Evolutionary conservation across 1,140 invertebrate species (phyloP).

Genomic region (Cotesia vestalis): DNA sequence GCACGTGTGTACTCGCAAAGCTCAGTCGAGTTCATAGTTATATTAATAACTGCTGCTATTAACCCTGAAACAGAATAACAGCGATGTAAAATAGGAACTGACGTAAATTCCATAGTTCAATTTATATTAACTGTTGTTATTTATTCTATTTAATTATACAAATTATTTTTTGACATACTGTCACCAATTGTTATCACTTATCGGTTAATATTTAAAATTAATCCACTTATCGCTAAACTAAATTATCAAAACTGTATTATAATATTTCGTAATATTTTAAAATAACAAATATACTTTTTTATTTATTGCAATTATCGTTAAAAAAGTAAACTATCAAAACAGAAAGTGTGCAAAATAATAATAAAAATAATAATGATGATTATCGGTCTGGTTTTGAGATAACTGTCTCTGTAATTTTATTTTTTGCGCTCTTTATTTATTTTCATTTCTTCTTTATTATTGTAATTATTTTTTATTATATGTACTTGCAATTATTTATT

Average conservation of each 20-base stretch:
- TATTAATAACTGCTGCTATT: conserved; percentile 13
- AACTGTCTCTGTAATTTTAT: no score
- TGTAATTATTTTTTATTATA: conserved; percentile 26
- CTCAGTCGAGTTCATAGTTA: background rate
- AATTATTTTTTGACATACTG: background rate
- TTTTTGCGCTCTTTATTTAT: conserved; percentile 7
- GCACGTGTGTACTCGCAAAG: background rate
- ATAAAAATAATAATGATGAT: no score
- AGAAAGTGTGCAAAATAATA: no score
- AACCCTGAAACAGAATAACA: conserved; percentile 15
- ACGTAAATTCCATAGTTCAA: conserved; percentile 19
- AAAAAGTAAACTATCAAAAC: no score
- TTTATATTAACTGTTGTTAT: background rate
- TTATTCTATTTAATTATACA: background rate
- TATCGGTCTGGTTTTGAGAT: no score
- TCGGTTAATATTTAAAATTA: no score
- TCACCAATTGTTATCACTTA: background rate
- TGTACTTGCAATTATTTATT: no score
- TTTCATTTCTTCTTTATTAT: conserved; percentile 18
- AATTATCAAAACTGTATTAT: no score
- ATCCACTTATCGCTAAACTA: no score
- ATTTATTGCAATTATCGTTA: no score
- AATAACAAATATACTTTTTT: no score
- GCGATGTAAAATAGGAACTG: background rate
- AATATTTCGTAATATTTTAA: no score